Evolutionary conservation across 2,888 invertebrate genomes (phyloP).

Genomic region (Pocota personata): DNA sequence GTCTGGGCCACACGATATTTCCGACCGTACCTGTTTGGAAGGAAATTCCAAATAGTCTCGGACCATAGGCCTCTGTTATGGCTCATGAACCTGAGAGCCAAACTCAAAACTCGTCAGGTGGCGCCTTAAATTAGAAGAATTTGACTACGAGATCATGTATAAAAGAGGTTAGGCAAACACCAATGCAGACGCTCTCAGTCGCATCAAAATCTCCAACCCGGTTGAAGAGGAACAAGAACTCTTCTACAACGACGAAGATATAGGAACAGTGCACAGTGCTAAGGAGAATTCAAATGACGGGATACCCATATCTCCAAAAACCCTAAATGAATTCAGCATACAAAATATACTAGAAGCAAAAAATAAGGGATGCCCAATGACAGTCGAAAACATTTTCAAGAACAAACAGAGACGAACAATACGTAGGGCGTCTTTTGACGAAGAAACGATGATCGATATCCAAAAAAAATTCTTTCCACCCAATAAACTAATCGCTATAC

Average conservation of each 20-base stretch:
- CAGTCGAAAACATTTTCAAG: conserved; percentile 44
- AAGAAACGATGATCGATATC: conserved; percentile 46
- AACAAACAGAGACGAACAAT: conserved; percentile 64
- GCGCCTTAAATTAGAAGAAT: conserved; percentile 78
- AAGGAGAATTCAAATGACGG: background rate
- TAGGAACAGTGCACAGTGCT: background rate
- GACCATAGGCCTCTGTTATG: conserved; percentile 78
- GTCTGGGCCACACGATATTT: conserved; percentile 79
- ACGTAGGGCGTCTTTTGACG: conserved; percentile 33
- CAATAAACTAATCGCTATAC: too few species aligned
- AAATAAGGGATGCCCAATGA: too few species aligned
- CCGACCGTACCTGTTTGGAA: too few species aligned
- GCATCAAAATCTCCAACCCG: conserved; percentile 50
- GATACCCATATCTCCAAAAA: background rate
- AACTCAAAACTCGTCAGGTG: conserved; percentile 78
- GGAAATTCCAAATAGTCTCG: conserved; percentile 78
- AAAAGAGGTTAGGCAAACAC: conserved; percentile 72
- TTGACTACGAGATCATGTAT: conserved; percentile 74
- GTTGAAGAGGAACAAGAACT: background rate
- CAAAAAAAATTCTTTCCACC: conserved; percentile 64
- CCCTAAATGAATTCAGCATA: background rate
- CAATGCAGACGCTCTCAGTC: conserved; percentile 70
- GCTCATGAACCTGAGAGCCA: conserved; percentile 57
- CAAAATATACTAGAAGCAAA: conserved; percentile 57
- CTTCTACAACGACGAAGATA: background rate